Conservation (phyloP, 2,888 invertebrate genomes). For the Sesia apiformis region DNA sequence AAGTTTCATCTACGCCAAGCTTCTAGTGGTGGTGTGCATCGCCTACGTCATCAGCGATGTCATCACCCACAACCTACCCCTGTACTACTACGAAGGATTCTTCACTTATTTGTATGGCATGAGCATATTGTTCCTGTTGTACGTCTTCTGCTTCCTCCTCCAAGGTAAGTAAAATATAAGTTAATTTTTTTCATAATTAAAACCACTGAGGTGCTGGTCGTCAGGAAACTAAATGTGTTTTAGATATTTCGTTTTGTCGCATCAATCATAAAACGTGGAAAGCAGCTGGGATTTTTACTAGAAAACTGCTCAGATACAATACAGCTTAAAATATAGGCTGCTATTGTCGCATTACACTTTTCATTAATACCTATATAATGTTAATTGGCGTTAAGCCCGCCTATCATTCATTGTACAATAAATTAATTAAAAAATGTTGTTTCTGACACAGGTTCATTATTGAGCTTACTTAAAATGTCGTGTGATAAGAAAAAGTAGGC, state of each 20-base stretch:
- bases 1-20: slow-evolving; percentile 96
- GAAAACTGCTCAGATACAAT: not conserved
- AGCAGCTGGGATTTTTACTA: not conserved
- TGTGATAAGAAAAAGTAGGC: too few relatives aligned
- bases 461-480: too few relatives aligned
- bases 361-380: too few relatives aligned
- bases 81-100: slow-evolving; percentile 95
- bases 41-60: slow-evolving; percentile 96
- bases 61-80: slow-evolving; percentile 92
- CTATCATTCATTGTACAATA: too few relatives aligned
- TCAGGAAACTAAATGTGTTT: too few relatives aligned
- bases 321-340: too few relatives aligned
- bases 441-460: too few relatives aligned
- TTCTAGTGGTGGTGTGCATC: slow-evolving; percentile 93
- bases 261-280: not conserved
- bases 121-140: slow-evolving; percentile 93
- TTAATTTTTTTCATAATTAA: not conserved
- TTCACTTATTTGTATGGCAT: slow-evolving; percentile 95
- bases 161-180: slow-evolving; percentile 75
- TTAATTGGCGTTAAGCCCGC: too few relatives aligned
- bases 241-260: too few relatives aligned
- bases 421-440: too few relatives aligned
- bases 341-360: too few relatives aligned
- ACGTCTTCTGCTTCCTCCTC: slow-evolving; percentile 95
- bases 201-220: too few relatives aligned